Evolutionary conservation across 2,797 vertebrate species (phyloP).

Genomic region (Stomatorhinus walkeri): DNA sequence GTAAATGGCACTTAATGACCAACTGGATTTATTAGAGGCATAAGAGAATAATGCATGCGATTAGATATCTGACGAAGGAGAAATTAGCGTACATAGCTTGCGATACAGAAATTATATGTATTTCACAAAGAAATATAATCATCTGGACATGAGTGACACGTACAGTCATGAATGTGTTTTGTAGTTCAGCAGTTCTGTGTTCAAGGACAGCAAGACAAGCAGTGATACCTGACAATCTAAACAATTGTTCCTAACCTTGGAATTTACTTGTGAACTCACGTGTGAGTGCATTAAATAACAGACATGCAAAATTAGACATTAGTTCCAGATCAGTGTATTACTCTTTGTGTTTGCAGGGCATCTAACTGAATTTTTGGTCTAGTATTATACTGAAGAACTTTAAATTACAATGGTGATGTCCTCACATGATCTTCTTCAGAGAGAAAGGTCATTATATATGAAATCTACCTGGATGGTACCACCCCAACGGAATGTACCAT

Average conservation of each 20-base stretch:
- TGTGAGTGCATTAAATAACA: background rate
- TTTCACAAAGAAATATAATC: background rate
- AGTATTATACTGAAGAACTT: background rate
- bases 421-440: background rate
- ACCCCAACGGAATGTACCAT: background rate
- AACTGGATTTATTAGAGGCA: background rate
- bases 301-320: background rate
- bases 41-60: background rate
- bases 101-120: background rate
- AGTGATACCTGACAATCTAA: background rate
- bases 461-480: background rate
- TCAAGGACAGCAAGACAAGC: background rate
- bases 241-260: background rate
- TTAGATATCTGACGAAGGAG: background rate
- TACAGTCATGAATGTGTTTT: background rate
- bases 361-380: background rate
- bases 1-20: background rate
- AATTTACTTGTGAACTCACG: background rate
- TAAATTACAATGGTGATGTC: background rate
- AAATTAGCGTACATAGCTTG: background rate
- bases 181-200: background rate
- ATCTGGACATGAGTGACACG: background rate
- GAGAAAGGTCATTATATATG: background rate
- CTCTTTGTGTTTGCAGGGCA: background rate
- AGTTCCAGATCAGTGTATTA: constrained; percentile 1